These are phyloP conservation scores for Nesidiocoris tenuis DNA, from an alignment of 2,888 invertebrate species.

Conservation along the genomic window DNA sequence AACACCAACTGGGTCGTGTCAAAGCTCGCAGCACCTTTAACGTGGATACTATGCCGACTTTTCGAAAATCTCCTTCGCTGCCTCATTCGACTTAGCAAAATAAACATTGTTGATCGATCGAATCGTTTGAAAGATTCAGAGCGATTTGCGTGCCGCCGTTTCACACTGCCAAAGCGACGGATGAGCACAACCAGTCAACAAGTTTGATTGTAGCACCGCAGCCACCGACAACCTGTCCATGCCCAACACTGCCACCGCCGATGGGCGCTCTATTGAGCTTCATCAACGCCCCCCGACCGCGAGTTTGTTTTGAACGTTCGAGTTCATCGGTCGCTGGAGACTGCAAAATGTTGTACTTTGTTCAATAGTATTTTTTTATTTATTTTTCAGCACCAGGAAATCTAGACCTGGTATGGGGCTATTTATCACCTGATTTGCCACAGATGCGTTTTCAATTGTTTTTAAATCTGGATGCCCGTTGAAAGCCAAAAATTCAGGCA, in stretches of 20 bases:
- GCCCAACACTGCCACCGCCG: not conserved
- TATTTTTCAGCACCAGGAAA: too few relatives aligned
- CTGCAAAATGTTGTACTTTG: not conserved
- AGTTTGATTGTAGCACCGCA: not conserved
- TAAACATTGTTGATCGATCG: too few relatives aligned
- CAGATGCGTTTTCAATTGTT: not conserved
- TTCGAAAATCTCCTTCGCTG: too few relatives aligned
- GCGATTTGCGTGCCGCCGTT: not conserved
- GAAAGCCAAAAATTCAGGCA: not conserved
- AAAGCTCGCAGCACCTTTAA: too few relatives aligned
- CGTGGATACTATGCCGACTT: too few relatives aligned
- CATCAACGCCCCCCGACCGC: not conserved
- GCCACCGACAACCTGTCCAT: not conserved
- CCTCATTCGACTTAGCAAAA: too few relatives aligned
- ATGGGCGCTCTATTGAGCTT: not conserved
- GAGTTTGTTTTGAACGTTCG: not conserved
- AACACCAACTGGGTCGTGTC: too few relatives aligned
- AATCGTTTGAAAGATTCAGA: too few relatives aligned
- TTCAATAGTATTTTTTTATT: too few relatives aligned
- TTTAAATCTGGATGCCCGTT: not conserved
- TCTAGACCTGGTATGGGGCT: too few relatives aligned
- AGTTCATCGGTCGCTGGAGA: not conserved
- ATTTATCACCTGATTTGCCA: not conserved
- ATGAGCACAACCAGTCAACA: not conserved
- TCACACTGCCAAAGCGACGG: not conserved